These are phyloP conservation scores for Ectobius pallidus DNA, from an alignment of 2,888 invertebrate genomes.

Conservation along the genomic window DNA sequence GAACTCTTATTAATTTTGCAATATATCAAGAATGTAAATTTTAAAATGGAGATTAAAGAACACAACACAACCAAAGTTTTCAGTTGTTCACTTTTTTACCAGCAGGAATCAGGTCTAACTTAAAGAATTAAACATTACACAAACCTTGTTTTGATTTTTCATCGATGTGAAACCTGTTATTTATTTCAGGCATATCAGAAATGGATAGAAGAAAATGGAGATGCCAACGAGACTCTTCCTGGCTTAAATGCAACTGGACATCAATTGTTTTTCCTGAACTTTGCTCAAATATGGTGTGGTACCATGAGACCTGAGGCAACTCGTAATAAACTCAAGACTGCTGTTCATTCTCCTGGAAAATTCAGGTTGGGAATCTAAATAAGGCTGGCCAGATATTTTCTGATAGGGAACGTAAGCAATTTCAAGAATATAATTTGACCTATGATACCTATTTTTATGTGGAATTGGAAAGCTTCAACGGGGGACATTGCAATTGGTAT, in stretches of 20 bases:
- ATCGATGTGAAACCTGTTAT: no score
- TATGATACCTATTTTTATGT: background rate
- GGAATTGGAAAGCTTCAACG: no score
- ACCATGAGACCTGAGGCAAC: conserved; percentile 82
- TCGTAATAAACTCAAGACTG: conserved; percentile 78
- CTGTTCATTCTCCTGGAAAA: conserved; percentile 82
- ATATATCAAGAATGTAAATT: no score
- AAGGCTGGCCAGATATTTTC: background rate
- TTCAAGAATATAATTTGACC: conserved; percentile 28
- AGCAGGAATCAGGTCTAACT: no score
- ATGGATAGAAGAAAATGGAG: conserved; percentile 70
- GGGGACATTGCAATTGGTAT: no score
- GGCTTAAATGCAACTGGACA: conserved; percentile 76
- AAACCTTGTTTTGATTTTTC: no score
- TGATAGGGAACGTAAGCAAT: background rate
- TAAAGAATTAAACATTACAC: no score
- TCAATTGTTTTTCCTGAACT: conserved; percentile 89
- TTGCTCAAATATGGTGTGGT: conserved; percentile 87
- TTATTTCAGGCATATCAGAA: conserved; percentile 73
- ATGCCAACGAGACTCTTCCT: conserved; percentile 68
- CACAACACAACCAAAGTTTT: no score
- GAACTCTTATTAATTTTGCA: no score
- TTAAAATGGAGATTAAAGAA: no score
- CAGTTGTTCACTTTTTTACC: no score
- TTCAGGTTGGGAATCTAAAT: conserved; percentile 63